These are phyloP conservation scores for Aspidapion aeneum DNA, from an alignment of 2,888 invertebrate species.

Conservation along the genomic window DNA sequence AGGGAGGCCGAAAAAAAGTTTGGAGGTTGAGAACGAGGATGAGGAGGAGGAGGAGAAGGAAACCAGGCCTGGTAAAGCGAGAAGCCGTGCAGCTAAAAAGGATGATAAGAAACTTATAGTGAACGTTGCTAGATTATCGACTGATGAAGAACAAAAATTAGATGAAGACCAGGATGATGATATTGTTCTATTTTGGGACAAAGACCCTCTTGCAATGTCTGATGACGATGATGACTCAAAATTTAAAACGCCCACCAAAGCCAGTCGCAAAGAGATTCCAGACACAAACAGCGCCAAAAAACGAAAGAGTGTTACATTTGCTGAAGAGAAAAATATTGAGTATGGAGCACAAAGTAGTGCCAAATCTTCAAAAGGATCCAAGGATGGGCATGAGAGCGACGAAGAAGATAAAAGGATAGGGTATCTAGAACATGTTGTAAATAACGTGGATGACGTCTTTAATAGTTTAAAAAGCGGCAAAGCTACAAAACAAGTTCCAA, in stretches of 20 bases:
- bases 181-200: background rate
- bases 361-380: constrained; percentile 1
- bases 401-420: background rate
- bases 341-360: background rate
- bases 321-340: constrained; percentile 9
- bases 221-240: background rate
- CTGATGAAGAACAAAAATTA: no score
- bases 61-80: no score
- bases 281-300: constrained; percentile 10
- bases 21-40: no score
- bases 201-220: background rate
- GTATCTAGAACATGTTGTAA: background rate
- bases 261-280: constrained; percentile 15
- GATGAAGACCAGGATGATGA: background rate
- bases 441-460: background rate
- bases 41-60: no score
- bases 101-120: background rate
- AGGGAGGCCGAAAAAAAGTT: no score
- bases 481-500: no score
- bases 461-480: background rate
- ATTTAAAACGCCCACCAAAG: constrained; percentile 14
- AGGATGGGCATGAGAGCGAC: background rate
- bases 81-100: background rate
- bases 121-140: background rate
- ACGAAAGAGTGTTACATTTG: constrained; percentile 16